Conservation (phyloP, 2,797 vertebrate species). For the Pseudopleuronectes americanus region DNA sequence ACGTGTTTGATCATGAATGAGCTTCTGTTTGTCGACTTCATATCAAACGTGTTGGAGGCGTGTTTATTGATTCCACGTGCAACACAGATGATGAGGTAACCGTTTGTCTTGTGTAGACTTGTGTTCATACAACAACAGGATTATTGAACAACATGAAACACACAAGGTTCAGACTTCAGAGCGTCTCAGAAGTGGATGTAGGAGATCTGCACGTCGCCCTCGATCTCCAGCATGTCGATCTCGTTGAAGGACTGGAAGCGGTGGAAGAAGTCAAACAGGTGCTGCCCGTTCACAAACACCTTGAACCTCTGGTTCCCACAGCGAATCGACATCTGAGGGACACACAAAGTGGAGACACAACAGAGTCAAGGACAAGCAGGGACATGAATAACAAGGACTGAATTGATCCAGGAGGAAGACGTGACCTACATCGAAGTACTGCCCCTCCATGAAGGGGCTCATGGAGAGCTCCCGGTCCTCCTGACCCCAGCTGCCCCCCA, state of each 20-base stretch:
- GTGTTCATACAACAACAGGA: background rate
- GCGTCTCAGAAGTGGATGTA: slow-evolving; percentile 85
- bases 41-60: background rate
- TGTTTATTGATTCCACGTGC: slow-evolving; percentile 27
- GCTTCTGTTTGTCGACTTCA: background rate
- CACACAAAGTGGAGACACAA: background rate
- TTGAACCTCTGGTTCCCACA: slow-evolving; percentile 85
- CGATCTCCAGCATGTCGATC: slow-evolving; percentile 83
- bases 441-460: slow-evolving; percentile 86
- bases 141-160: background rate
- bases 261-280: slow-evolving; percentile 84
- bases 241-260: slow-evolving; percentile 73
- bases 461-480: slow-evolving; percentile 81
- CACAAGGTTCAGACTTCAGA: background rate
- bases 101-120: background rate
- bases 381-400: background rate
- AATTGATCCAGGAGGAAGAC: background rate
- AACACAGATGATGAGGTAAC: slow-evolving; percentile 13
- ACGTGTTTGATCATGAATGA: slow-evolving; percentile 50
- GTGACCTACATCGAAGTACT: slow-evolving; percentile 86
- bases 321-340: slow-evolving; percentile 85
- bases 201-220: slow-evolving; percentile 85
- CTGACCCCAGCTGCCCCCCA: slow-evolving; percentile 82
- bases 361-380: background rate
- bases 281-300: slow-evolving; percentile 86